Evolutionary conservation across 1,140 invertebrate species (phyloP), one percentile per base, ranked within the genome.

Genomic region (Cecropterus lyciades): DNA sequence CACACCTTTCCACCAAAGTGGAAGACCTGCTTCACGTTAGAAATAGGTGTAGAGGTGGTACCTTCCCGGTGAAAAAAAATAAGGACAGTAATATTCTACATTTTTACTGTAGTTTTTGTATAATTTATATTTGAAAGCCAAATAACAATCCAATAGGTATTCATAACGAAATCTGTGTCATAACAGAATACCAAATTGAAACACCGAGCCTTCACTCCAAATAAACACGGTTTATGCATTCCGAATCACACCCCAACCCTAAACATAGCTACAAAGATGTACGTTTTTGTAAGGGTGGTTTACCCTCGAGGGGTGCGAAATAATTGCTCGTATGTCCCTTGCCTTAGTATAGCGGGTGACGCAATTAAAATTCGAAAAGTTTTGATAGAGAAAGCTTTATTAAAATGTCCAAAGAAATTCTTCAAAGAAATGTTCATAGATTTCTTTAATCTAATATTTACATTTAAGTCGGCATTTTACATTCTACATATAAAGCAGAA

Each of bases 291-390:
- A 13, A 65, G 67, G 73, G 70, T 66, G 59, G 66, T 40, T 64
- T 62, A 72, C 75, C 75, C 75, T 43, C 37, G 40, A 62, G 68
- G 78, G 75, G 79, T 75, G 73, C 60, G 70, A 73, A 70, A 76
- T 78, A 80, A 80, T 78, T 74, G 72, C 67, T 72, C 63, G 69
- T 71, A 68, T 80, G 14, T 33, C 33, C 46, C 43, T 16, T 14
- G 60, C 57, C 64, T 55, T 65, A 56, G 64, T 33, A 37, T 16
- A 11, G 53, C 52, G 55, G 62, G 51, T 52, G 64, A 57, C 43
- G 56, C 37, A 46, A 65, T 55, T 67, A 66, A 56, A 59, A 59
- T 59, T 46, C 56, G 24, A 59, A 56, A 56, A 59, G 55, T 40
- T 42, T 40, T 56, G 52, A 13, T 30, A 15, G 48, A 30, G 27